phyloP scores from a whole-genome alignment of 1,140 invertebrate species.

The Macrocentrus cingulum region DNA sequence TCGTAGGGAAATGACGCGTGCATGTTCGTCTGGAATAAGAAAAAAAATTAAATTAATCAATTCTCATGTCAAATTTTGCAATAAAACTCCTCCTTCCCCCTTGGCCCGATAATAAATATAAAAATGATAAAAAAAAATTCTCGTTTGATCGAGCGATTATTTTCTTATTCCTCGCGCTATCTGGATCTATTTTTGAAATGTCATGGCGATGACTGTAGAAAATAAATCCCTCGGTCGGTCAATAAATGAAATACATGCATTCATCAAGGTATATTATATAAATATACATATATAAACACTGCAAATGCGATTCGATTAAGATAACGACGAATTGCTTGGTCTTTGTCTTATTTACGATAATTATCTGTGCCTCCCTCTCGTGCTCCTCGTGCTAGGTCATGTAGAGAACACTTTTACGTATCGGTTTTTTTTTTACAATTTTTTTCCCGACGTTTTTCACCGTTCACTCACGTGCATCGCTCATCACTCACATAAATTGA shows the following conservation, averaged over 20 bases:
- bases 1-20: conserved; percentile 63
- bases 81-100: too few species aligned
- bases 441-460: neutral
- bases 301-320: conserved; percentile 29
- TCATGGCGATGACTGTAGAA: conserved; percentile 18
- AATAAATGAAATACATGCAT: conserved; percentile 20
- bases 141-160: neutral
- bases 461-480: too few species aligned
- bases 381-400: neutral
- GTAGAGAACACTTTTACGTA: neutral
- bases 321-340: conserved; percentile 19
- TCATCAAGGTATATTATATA: too few species aligned
- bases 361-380: neutral
- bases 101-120: too few species aligned
- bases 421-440: too few species aligned
- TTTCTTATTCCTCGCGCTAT: neutral
- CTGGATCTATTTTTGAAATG: conserved; percentile 14
- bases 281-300: too few species aligned
- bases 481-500: too few species aligned
- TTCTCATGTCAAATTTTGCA: too few species aligned
- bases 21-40: conserved; percentile 61
- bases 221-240: conserved; percentile 5
- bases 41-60: too few species aligned
- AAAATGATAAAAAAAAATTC: neutral
- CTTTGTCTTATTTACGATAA: conserved; percentile 6